These are phyloP conservation scores for Atopsyche davidsoni DNA, from an alignment of 1,140 invertebrate genomes.

Conservation along the genomic window DNA sequence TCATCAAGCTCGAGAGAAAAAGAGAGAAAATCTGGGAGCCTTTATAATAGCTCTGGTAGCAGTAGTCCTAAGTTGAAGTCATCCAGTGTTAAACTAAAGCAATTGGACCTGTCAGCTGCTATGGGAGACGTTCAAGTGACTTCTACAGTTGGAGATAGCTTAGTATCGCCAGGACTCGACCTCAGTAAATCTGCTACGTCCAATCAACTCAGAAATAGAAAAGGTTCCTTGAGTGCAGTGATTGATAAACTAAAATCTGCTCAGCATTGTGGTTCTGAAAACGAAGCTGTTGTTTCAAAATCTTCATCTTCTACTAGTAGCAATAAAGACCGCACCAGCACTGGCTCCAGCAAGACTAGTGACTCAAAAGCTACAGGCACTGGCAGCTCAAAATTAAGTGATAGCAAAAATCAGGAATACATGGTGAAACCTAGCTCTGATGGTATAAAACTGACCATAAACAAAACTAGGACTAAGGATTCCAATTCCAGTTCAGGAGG, in stretches of 20 bases:
- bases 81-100: slow-evolving; percentile 61
- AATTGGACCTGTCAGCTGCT: slow-evolving; percentile 52
- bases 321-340: slow-evolving; percentile 34
- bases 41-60: slow-evolving; percentile 45
- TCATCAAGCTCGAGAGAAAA: slow-evolving; percentile 53
- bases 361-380: slow-evolving; percentile 48
- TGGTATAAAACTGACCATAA: slow-evolving; percentile 84
- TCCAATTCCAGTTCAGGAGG: slow-evolving; percentile 44
- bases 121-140: slow-evolving; percentile 35
- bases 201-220: slow-evolving; percentile 59
- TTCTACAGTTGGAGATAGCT: slow-evolving; percentile 40
- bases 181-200: slow-evolving; percentile 49
- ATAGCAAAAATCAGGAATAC: slow-evolving; percentile 73
- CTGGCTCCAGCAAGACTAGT: slow-evolving; percentile 42
- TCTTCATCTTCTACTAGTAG: slow-evolving; percentile 31
- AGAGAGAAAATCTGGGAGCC: slow-evolving; percentile 54
- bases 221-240: slow-evolving; percentile 75
- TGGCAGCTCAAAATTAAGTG: slow-evolving; percentile 48
- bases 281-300: slow-evolving; percentile 36
- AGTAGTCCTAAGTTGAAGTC: slow-evolving; percentile 63
- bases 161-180: slow-evolving; percentile 55
- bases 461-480: slow-evolving; percentile 73
- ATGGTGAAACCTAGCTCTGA: slow-evolving; percentile 80
- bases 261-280: slow-evolving; percentile 54
- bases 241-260: slow-evolving; percentile 79